Evolutionary conservation across 1,140 invertebrate genomes (phyloP), one percentile per base, ranked within the genome.

Genomic region (Drosophila murphyi): DNA sequence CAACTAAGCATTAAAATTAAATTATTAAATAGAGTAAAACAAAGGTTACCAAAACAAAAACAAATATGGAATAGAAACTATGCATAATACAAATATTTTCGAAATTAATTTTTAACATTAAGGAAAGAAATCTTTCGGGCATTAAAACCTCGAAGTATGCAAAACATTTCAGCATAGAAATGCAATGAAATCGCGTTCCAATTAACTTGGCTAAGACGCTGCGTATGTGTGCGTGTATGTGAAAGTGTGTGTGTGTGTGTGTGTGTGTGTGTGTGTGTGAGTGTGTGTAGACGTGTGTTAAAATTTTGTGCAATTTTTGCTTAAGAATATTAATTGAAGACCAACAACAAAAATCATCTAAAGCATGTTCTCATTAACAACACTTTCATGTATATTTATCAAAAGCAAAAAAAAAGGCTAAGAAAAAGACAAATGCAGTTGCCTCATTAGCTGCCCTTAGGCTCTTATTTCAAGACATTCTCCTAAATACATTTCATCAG

Each of bases 31-130:
- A 63, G 52, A 50, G 54, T 41, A 59, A 60, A 70, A 67, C 45
- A 59, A 68, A 32, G 12, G 28, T 32, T 39, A 68, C 12, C 34
- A 50, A 57, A 59, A 56, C 10, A 39, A 39, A 65, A 60, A 56
- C 64, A n/a, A 69, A 48, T 67, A 67, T 43, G 55, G 70, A 76
- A 60, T 88, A 78, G 77, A 76, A 54, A 70, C 85, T 87, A 87
- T 82, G 67, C 32, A 57, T 65, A 80, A 76, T 50, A 74, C 50
- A 89, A 88, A 82, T 88, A 88, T 91, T 91, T 89, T 91, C 83
- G 72, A 90, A 78, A 90, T 83, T 88, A 88, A 81, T 80, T 80
- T 90, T 80, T 80, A 91, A 61, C 35, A 43, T 48, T 72, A 78
- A 80, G 50, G 54, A 34, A 59, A 56, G 37, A 34, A 10, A 43